These are phyloP conservation scores for Adoxophyes honmai DNA, from an alignment of 1,140 invertebrate species.

Conservation along the genomic window DNA sequence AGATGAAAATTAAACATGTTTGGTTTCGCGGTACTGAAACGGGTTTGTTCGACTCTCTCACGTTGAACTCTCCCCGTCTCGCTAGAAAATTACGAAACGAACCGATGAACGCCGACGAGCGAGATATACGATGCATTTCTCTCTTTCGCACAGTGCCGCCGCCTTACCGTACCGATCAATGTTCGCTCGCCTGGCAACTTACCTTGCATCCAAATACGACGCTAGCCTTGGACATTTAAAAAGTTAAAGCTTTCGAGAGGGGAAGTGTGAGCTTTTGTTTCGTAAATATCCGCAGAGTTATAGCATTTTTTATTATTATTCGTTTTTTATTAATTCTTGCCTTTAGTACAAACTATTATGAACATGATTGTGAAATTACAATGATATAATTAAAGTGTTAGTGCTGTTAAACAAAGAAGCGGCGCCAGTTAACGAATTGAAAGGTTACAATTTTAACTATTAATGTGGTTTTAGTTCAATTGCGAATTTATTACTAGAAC, in stretches of 20 bases:
- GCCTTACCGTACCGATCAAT: slow-evolving; percentile 10
- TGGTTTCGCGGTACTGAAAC: not conserved
- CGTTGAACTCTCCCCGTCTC: not conserved
- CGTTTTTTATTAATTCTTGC: no score
- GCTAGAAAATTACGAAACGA: slow-evolving; percentile 6
- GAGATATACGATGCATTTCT: not conserved
- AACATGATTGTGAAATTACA: no score
- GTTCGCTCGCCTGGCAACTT: slow-evolving; percentile 15
- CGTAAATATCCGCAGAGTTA: no score
- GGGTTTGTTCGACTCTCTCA: not conserved
- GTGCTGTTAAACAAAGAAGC: not conserved
- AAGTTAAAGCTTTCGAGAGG: not conserved
- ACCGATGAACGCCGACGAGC: not conserved
- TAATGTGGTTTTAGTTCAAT: no score
- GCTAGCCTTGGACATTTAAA: slow-evolving; percentile 10
- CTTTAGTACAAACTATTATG: no score
- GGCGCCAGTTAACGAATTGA: not conserved
- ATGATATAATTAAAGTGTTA: not conserved
- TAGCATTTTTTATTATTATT: not conserved
- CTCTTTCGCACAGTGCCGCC: not conserved
- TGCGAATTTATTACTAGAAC: no score
- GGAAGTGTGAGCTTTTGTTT: slow-evolving; percentile 14
- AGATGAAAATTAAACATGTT: not conserved
- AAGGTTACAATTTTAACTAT: not conserved
- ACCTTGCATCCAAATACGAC: not conserved